A percentile compares a stretch with the other conserved stretches of the same genome.
Conservation (phyloP, 2,888 invertebrate species). For the Busseola fusca region DNA sequence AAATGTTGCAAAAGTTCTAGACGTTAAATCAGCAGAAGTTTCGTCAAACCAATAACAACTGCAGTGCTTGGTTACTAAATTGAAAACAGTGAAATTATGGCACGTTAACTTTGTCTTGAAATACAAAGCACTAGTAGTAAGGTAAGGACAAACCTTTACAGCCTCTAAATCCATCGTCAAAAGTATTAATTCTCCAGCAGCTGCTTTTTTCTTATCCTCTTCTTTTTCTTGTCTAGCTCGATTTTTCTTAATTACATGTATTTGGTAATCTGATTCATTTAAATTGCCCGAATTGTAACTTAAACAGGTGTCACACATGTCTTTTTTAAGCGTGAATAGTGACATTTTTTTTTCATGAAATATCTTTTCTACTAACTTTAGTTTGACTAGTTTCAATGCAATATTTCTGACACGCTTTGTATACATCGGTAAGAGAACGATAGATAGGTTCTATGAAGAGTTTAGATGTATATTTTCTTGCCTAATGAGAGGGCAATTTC, state of each 20-base stretch:
- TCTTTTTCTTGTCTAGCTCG: too few species aligned
- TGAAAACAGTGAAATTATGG: background rate
- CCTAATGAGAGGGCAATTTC: constrained; percentile 4
- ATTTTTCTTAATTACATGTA: background rate
- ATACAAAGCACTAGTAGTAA: background rate
- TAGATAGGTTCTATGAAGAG: constrained; percentile 6
- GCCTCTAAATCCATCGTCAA: background rate
- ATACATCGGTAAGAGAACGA: constrained; percentile 4
- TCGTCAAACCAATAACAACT: background rate
- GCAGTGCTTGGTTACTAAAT: background rate
- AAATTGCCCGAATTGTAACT: background rate
- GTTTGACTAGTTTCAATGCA: constrained; percentile 10
- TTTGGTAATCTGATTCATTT: background rate
- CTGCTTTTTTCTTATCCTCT: too few species aligned
- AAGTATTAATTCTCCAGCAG: background rate
- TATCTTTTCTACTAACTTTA: constrained; percentile 1
- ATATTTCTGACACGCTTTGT: constrained; percentile 2
- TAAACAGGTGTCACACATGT: too few species aligned
- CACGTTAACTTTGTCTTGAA: too few species aligned
- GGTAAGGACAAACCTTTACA: too few species aligned
- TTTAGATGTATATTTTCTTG: constrained; percentile 7
- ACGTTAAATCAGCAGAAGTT: too few species aligned
- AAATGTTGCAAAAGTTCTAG: background rate
- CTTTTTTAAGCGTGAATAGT: background rate
- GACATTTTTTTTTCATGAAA: constrained; percentile 1